Evolutionary conservation across 2,797 vertebrate species (phyloP), one percentile per base, ranked within the genome.

Genomic region (Trematocara caparti): DNA sequence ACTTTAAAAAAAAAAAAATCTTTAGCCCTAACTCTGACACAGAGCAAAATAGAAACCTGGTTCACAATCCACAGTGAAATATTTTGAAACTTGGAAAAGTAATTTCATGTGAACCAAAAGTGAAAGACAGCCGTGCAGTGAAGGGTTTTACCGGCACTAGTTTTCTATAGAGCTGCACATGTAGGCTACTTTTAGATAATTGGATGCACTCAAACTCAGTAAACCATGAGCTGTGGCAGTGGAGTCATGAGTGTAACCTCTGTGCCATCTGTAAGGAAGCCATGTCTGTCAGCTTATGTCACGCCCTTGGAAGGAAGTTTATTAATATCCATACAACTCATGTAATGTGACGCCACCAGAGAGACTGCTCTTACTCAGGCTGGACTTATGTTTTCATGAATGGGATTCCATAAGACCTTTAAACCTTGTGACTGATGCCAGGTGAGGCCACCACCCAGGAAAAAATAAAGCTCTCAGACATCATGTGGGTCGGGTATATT

Each of bases 251-350:
- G 59, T 13, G 21, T 59, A 85, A 72, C 82, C 76, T 21, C 72
- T 86, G 83, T 84, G 82, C 71, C 80, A 81, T 85, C 84, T 81
- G 88, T 73, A 83, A 91, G 79, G 69, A 75, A 79, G 80, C 73
- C 43, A 14, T 48, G 77, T 83, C 80, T 86, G 82, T 85, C 74
- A 83, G 84, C 89, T 88, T 66, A 89, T 87, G 88, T 90, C 93
- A 88, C 34, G 45, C 83, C 88, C 83, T 85, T 69, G 83, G 86
- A 86, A 91, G 66, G 55, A 83, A 50, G 36, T 83, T 85, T 95
- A 93, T 92, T 90, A 93, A 94, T 93, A 94, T 76, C 78, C 27
- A 19, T 75, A 88, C 90, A 88, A 92, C 81, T 82, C 45, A 4
- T 75, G 92, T 86, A 91, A 94, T 30, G 30, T 32, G 84, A 94